Percentiles rank a stretch among this genome's conserved stretches.
phyloP scores from a whole-genome alignment of 2,888 invertebrate species.

The Salpingus planirostris region DNA sequence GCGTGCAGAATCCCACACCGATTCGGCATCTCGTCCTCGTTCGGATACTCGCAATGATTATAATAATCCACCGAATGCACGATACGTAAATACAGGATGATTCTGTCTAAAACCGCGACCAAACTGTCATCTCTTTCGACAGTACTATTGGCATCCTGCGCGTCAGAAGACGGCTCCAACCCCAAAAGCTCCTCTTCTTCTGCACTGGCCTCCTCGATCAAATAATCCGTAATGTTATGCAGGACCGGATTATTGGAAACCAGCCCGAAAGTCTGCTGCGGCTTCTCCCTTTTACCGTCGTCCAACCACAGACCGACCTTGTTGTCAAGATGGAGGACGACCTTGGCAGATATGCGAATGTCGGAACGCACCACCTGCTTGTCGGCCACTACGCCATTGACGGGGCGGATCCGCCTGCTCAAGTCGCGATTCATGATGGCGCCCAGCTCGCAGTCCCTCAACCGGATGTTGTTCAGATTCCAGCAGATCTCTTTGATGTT shows the following conservation, averaged over 20 bases:
- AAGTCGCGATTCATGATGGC: constrained; percentile 96
- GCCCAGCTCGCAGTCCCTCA: constrained; percentile 84
- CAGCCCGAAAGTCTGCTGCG: constrained; percentile 53
- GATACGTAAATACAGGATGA: constrained; percentile 87
- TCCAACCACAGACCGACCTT: constrained; percentile 69
- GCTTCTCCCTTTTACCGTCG: constrained; percentile 42
- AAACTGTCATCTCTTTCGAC: constrained; percentile 66
- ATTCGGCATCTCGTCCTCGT: constrained; percentile 99
- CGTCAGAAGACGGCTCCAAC: constrained; percentile 46
- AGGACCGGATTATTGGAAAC: constrained; percentile 86
- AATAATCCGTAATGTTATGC: constrained; percentile 93
- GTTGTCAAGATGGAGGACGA: constrained; percentile 83
- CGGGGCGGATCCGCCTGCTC: constrained; percentile 84
- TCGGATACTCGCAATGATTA: constrained; percentile 97
- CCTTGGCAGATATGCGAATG: constrained; percentile 84
- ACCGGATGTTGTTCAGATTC: constrained; percentile 92
- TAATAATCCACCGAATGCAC: constrained; percentile 99
- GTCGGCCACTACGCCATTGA: constrained; percentile 84
- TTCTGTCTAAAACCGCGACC: constrained; percentile 63
- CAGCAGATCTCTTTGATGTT: constrained; percentile 99
- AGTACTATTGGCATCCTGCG: constrained; percentile 40
- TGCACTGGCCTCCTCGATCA: constrained; percentile 96
- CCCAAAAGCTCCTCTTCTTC: constrained; percentile 94
- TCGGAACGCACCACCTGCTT: constrained; percentile 84
- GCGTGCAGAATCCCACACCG: constrained; percentile 98